Percentiles rank a stretch among this genome's conserved stretches.
Conservation (phyloP, 2,113 vertebrate species). For the Zosterops borbonicus region DNA sequence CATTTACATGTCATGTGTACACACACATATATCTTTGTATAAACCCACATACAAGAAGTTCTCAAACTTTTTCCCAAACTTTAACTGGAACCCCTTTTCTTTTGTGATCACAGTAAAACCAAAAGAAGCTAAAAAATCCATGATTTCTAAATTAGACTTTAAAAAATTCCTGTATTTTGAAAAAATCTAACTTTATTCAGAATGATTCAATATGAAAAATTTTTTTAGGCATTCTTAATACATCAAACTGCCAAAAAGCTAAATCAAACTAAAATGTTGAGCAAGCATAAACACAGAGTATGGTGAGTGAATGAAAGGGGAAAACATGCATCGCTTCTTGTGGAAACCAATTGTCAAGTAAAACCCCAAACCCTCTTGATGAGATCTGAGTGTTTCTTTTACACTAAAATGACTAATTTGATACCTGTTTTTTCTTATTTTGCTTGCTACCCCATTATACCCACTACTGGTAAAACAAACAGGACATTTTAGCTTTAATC, state of each 20-base stretch:
- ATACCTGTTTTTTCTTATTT: conserved; percentile 72
- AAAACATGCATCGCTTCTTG: neutral
- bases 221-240: neutral
- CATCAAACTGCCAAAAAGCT: neutral
- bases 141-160: neutral
- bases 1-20: neutral
- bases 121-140: neutral
- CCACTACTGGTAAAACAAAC: conserved; percentile 91
- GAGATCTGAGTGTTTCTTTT: neutral
- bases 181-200: neutral
- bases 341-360: neutral
- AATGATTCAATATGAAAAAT: neutral
- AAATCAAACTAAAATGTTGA: conserved; percentile 17
- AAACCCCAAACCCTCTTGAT: neutral
- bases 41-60: neutral
- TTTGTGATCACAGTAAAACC: neutral
- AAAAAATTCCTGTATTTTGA: neutral
- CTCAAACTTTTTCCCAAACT: neutral
- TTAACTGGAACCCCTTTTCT: neutral
- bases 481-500: conserved; percentile 97
- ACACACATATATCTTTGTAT: neutral
- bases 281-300: neutral
- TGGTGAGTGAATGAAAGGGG: neutral
- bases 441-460: conserved; percentile 77
- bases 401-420: conserved; percentile 66